Conservation (phyloP, 2,113 vertebrate species). For the Enhydra lutris region DNA sequence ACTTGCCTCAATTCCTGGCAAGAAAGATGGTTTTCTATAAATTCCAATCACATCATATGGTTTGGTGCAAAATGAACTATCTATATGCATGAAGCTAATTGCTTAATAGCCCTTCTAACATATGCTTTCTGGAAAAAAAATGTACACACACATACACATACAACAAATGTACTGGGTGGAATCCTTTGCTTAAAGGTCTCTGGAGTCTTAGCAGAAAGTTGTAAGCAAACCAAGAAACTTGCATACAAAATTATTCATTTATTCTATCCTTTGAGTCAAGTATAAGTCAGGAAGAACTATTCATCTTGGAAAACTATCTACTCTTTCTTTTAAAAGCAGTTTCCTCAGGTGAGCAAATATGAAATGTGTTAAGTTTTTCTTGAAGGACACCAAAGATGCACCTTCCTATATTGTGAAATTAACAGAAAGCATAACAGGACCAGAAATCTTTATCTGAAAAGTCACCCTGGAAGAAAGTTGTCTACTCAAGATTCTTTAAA, state of each 20-base stretch:
- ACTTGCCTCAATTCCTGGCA: conserved; percentile 74
- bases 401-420: neutral
- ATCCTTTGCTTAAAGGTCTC: conserved; percentile 70
- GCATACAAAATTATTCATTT: conserved; percentile 67
- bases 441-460: conserved; percentile 25
- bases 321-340: conserved; percentile 56
- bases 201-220: conserved; percentile 69
- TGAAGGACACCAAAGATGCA: neutral
- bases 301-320: conserved; percentile 34
- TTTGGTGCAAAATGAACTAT: conserved; percentile 77
- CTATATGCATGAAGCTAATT: conserved; percentile 79
- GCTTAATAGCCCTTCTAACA: conserved; percentile 77
- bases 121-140: conserved; percentile 74
- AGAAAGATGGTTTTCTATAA: conserved; percentile 77
- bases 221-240: conserved; percentile 74
- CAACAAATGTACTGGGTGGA: conserved; percentile 73
- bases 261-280: conserved; percentile 60
- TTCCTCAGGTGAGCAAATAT: neutral
- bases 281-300: conserved; percentile 20
- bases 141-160: conserved; percentile 69
- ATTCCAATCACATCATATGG: conserved; percentile 79
- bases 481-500: neutral
- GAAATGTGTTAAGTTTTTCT: conserved; percentile 11
- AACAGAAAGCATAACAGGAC: neutral
- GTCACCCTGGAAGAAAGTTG: neutral